Evolutionary conservation across 2,888 invertebrate species (phyloP), one percentile per base, ranked within the genome.

Genomic region (Lasioglossum pauxillum): DNA sequence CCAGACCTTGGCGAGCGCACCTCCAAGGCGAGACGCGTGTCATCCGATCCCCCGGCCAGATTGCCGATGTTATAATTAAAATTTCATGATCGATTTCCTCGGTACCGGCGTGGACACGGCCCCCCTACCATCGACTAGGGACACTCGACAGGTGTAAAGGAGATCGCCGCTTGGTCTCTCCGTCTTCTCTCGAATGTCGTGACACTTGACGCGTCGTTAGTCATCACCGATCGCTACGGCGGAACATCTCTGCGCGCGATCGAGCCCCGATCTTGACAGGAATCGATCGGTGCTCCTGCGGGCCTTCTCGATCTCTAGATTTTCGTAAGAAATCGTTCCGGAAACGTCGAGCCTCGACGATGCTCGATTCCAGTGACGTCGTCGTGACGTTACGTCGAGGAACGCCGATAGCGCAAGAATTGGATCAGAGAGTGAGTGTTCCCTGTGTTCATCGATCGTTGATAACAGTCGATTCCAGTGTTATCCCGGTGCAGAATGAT

Each of bases 1-100:
- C 64, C 85, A 74, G 76, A 41, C 78, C 67, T 78, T 49, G 69
- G 67, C 44, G n/a, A 44, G 41, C 67, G 77, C 35, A 44, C 77
- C 75, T 38, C 72, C 77, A 74, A 49, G 77, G 41, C 53, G 72
- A 57, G n/a, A 79, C 64, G 64, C 71, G 85, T 84, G 80, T 85
- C 76, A 69, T 76, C 31, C 79, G 85, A 80, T 80, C 80, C 19
- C 53, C 35, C 44, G 10, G 27, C 53, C 83, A 27, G 73, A 78
- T 85, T 76, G 77, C 72, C 80, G 60, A 7, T 64, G 73, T 60
- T 53, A 69, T 72, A 86, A 86, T 86, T 86, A 86, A 86, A 86
- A 85, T 75, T 86, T 85, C 80, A 81, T 86, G 86, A 86, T 86
- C 85, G 85, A 86, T 87, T 80, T 72, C 75, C 38, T 64, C 78